A percentile compares a stretch with the other conserved stretches of the same genome.
Conservation (phyloP, 1,140 invertebrate genomes). For the Caenorhabditis tropicalis region DNA sequence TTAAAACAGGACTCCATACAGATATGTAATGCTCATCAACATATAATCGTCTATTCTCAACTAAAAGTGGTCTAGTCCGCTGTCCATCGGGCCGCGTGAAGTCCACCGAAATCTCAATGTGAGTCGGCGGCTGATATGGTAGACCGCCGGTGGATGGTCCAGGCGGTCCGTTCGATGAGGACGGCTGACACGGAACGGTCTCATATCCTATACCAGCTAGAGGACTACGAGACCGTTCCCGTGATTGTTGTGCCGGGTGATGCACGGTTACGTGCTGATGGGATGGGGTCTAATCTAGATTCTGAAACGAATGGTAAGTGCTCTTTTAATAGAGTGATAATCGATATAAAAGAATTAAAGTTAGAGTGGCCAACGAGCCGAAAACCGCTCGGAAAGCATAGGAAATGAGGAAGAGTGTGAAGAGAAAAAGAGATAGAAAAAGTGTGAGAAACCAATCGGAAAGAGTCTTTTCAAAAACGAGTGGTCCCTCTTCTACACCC, state of each 20-base stretch:
- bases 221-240: conserved; percentile 38
- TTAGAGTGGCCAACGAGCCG: too few relatives aligned
- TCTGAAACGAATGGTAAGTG: not conserved
- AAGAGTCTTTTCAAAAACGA: not conserved
- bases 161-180: conserved; percentile 24
- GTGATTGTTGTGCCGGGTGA: not conserved
- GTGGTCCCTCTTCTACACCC: not conserved
- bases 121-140: conserved; percentile 27
- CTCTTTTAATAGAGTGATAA: not conserved
- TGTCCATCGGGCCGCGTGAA: conserved; percentile 70
- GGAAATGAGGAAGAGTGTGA: conserved; percentile 1
- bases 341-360: not conserved
- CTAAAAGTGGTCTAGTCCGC: conserved; percentile 65
- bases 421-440: not conserved
- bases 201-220: not conserved
- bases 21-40: conserved; percentile 72
- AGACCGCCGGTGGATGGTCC: not conserved
- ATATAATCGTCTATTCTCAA: conserved; percentile 70
- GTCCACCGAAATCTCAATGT: conserved; percentile 67
- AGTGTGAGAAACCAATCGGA: conserved; percentile 37
- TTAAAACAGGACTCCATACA: conserved; percentile 68
- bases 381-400: too few relatives aligned
- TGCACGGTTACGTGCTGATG: not conserved
- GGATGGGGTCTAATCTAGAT: not conserved
- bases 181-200: conserved; percentile 38